A percentile compares a stretch with the other conserved stretches of the same genome.
phyloP scores from a whole-genome alignment of 2,113 vertebrate genomes.

The Rhombomys opimus region DNA sequence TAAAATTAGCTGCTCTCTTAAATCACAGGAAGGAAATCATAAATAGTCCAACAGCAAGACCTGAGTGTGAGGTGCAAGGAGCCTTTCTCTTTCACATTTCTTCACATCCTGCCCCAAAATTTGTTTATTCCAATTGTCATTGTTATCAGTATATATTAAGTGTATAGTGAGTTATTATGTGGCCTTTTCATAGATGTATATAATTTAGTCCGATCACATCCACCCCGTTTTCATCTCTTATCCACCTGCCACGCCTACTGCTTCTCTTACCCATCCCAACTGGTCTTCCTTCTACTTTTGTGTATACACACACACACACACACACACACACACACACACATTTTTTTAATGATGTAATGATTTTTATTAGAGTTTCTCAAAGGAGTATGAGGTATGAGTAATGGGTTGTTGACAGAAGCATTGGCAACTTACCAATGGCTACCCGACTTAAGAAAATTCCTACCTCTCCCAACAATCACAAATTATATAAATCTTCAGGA shows the following conservation, averaged over 20 bases:
- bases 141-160: background rate
- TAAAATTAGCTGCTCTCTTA: conserved; percentile 75
- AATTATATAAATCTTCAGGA: background rate
- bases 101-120: conserved; percentile 75
- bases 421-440: background rate
- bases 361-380: background rate
- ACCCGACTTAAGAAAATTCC: background rate
- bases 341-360: background rate
- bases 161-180: background rate
- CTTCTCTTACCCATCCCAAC: background rate
- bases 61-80: conserved; percentile 26
- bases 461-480: background rate
- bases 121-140: background rate
- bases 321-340: too few relatives aligned
- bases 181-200: background rate
- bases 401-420: background rate
- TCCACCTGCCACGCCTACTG: too few relatives aligned
- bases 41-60: conserved; percentile 42
- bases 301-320: background rate
- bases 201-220: background rate
- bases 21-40: conserved; percentile 86
- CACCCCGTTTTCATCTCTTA: background rate
- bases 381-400: background rate
- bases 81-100: conserved; percentile 10
- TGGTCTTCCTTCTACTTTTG: background rate